Percentiles rank a stretch among this genome's conserved stretches.
phyloP scores from a whole-genome alignment of 2,113 vertebrate genomes.

The Etheostoma spectabile region DNA sequence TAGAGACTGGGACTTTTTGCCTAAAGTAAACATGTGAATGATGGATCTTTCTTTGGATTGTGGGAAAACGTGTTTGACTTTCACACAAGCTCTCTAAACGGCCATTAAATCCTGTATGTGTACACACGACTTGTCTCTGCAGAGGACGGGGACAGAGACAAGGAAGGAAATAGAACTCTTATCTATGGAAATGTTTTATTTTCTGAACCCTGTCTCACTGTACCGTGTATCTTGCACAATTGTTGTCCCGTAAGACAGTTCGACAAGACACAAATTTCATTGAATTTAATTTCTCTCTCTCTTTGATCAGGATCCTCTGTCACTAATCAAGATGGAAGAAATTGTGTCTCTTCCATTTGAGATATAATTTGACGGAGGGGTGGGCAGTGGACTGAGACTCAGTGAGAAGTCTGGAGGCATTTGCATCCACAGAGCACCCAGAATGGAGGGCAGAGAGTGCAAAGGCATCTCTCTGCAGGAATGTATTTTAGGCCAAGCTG shows the following conservation, averaged over 20 bases:
- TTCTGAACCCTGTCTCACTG: conserved; percentile 25
- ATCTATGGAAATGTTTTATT: conserved; percentile 55
- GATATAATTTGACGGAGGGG: conserved; percentile 12
- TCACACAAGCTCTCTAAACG: conserved; percentile 85
- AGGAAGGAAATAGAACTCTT: conserved; percentile 40
- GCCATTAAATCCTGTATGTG: conserved; percentile 79
- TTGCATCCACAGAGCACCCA: conserved; percentile 42
- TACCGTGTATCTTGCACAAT: conserved; percentile 31
- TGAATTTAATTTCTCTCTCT: conserved; percentile 10
- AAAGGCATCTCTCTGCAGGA: conserved; percentile 63
- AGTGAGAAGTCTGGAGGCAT: conserved; percentile 24
- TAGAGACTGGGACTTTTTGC: conserved; percentile 71
- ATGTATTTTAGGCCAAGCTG: conserved; percentile 67
- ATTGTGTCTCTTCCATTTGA: conserved; percentile 24
- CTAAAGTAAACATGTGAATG: conserved; percentile 83
- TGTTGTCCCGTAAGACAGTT: conserved; percentile 4
- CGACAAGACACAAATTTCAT: neutral
- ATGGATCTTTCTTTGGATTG: conserved; percentile 83
- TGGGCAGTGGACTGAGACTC: conserved; percentile 14
- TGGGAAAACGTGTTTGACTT: conserved; percentile 86
- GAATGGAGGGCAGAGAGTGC: conserved; percentile 46
- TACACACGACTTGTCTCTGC: conserved; percentile 61
- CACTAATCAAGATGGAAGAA: conserved; percentile 8
- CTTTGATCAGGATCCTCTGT: conserved; percentile 11
- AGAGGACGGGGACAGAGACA: conserved; percentile 29